Evolutionary conservation across 2,888 invertebrate genomes (phyloP), one percentile per base, ranked within the genome.

Genomic region (Seladonia tumulorum): DNA sequence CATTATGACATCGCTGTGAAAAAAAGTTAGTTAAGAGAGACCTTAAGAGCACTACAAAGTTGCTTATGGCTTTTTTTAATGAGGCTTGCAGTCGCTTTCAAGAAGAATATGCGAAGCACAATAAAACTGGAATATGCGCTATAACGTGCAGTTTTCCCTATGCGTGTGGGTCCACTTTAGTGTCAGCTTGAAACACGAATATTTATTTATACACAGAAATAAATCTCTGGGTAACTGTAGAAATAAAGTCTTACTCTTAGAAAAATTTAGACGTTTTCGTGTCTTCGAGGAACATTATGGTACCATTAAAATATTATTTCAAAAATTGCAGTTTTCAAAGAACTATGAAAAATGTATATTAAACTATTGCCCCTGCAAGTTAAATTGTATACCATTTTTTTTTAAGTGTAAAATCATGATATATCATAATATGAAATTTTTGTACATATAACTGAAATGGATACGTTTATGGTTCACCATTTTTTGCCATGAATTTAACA

Each of bases 61-160:
- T 71, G 45, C 71, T 47, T 71, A 71, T 47, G 45, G 71, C 45
- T 71, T 45, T 71, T 71, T 71, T 71, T 47, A 71, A 71, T 45
- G 25, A 71, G 25, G 25, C 71, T 25, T 25, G 14, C 45, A 25
- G 25, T 71, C 39, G n/a, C 39, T 25, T 45, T 45, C 16, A 29
- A n/a, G 45, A 45, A 25, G 39, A 71, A 47, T 47, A 2, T 14
- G 25, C 18, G 25, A 16, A 25, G 39, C 45, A 45, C 4, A 71
- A 25, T 25, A 16, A 29, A 71, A 45, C 25, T 25, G 39, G 25
- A 29, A 25, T 42, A 25, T 47, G 4, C 42, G 42, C 57, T 12
- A 14, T 35, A 39, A 22, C 2, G 39, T 42, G 47, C 45, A 47
- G 42, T 2, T 42, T n/a, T 12, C 7, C 22, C n/a, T 42, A 42